Conservation (phyloP, 2,797 vertebrate species). For the Caiman crocodilus region DNA sequence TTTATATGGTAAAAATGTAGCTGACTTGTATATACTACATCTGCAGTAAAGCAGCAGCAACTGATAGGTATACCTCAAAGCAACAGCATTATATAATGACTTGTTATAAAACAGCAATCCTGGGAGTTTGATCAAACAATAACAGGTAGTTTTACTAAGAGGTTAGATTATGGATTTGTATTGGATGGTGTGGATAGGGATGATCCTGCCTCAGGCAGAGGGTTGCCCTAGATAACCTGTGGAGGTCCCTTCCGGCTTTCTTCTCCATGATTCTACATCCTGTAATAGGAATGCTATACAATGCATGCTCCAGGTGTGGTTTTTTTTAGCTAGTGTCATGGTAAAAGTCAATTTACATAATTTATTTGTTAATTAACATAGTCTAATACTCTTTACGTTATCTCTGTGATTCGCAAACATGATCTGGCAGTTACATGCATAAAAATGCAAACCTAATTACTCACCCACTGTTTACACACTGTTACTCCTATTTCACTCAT, state of each 20-base stretch:
- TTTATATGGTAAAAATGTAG: background rate
- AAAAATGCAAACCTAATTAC: background rate
- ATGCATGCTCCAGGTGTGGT: accelerated
- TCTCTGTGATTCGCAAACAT: background rate
- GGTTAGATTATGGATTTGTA: too few species aligned
- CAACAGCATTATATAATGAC: accelerated
- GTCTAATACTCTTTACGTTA: background rate
- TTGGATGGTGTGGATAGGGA: too few species aligned
- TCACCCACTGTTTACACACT: accelerated
- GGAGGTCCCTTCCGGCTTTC: too few species aligned
- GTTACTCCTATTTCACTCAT: accelerated
- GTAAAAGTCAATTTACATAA: background rate
- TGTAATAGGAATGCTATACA: background rate
- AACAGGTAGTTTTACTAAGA: background rate
- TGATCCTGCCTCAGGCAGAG: too few species aligned
- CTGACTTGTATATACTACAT: background rate
- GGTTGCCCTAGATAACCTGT: too few species aligned
- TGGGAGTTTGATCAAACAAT: background rate
- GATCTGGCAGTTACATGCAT: background rate
- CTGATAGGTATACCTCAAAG: background rate
- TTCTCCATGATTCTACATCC: background rate
- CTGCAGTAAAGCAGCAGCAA: background rate
- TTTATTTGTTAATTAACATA: background rate
- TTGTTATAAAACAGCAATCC: background rate
- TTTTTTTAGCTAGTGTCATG: background rate